These are phyloP conservation scores for Elephas maximus DNA, from an alignment of 2,113 vertebrate genomes.

Conservation along the genomic window DNA sequence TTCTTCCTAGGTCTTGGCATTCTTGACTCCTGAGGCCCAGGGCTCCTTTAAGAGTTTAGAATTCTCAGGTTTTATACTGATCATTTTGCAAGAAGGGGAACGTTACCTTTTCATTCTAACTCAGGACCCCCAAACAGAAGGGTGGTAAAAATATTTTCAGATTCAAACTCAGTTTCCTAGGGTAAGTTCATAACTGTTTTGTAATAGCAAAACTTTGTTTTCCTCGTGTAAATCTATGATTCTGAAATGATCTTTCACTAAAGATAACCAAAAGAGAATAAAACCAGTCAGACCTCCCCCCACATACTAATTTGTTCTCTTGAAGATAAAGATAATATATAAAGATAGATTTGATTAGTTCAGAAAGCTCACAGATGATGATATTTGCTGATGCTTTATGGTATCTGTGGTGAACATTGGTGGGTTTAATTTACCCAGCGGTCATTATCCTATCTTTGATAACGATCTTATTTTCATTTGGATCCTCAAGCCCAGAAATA, in stretches of 20 bases:
- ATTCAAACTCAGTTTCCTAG: constrained; percentile 7
- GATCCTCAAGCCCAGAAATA: background rate
- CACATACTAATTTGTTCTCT: background rate
- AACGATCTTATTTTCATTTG: background rate
- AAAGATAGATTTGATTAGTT: background rate
- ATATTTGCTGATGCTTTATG: background rate
- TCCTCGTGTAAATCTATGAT: background rate
- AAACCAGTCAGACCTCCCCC: background rate
- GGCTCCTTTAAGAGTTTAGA: background rate
- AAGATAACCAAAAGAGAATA: background rate
- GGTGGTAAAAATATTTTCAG: background rate
- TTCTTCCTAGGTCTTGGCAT: background rate
- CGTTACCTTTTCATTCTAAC: background rate
- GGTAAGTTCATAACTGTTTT: background rate
- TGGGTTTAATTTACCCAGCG: background rate
- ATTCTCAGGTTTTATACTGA: background rate
- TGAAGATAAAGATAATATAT: background rate
- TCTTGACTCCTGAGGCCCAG: background rate
- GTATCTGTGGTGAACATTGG: background rate
- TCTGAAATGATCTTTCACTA: background rate
- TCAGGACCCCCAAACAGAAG: background rate
- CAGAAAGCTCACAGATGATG: background rate
- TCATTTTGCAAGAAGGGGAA: constrained; percentile 19
- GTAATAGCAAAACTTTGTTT: background rate
- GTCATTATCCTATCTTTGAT: background rate